Base-by-base conservation (phyloP, 1,140 invertebrate genomes). In the Hylaeus volcanicus region DNA sequence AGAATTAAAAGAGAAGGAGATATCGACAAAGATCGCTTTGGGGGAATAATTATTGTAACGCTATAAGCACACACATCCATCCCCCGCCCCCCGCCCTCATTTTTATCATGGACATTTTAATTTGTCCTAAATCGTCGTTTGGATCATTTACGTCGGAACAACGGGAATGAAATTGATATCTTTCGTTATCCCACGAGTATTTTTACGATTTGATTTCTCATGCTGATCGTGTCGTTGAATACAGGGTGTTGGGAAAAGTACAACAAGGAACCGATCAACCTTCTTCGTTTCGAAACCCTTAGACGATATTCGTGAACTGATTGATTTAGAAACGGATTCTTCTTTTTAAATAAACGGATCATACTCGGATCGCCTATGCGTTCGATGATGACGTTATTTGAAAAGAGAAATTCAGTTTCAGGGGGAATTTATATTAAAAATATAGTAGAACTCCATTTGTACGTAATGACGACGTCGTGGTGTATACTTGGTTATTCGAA, bases 211-310 rank as follows among this genome's bases (percentile, higher is more conserved):
- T n/a, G 11, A 61, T 48, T 69, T 15, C 43, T 48, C 58, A 39
- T 15, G 14, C 14, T 56, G n/a, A 48, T 45, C 56, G 51, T 63
- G 51, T 56, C 61, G 12, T 70, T 70, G 26, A 45, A 26, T 72
- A 73, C 60, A 73, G 60, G 48, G 58, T 73, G 60, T 72, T 55
- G 3, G 55, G 2, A 41, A 70, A 63, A 51, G 68, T 53, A 71
- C 60, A 51, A 51, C 26, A 26, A 26, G 58, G 15, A 11, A 41
- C 41, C 37, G 53, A 64, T 45, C 9, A 63, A 71, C 26, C 14
- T 43, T 72, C 8, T 55, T 75, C 37, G 1, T 45, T 48, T 45
- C 41, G 5, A 43, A 43, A 45, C 41, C 26, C 26, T 26, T 12
- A 45, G 4, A 75, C 1, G 5, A 45, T 73, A 58, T 8, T 45